phyloP scores from a whole-genome alignment of 2,888 invertebrate species.

The Diloba caeruleocephala region DNA sequence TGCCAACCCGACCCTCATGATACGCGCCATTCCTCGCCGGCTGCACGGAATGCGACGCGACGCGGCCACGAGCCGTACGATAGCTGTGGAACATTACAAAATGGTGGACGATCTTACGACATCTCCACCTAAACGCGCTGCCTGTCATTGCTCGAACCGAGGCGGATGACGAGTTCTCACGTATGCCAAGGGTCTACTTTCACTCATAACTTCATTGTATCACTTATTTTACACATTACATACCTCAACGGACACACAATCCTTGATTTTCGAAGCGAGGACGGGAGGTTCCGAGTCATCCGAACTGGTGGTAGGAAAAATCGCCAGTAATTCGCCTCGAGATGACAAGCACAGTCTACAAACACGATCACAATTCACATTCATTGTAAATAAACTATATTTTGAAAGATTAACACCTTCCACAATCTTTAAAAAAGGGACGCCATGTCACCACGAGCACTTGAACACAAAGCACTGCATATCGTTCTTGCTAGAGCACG shows the following conservation, averaged over 20 bases:
- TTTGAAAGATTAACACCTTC: slow-evolving; percentile 74
- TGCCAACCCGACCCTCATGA: slow-evolving; percentile 84
- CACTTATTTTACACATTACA: slow-evolving; percentile 77
- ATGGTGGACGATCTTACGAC: slow-evolving; percentile 90
- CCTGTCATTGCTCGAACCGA: slow-evolving; percentile 86
- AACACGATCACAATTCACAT: slow-evolving; percentile 88
- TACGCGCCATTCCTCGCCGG: slow-evolving; percentile 83
- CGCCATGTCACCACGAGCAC: slow-evolving; percentile 89
- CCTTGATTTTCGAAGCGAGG: slow-evolving; percentile 90
- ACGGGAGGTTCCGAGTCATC: slow-evolving; percentile 86
- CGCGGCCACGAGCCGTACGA: slow-evolving; percentile 86
- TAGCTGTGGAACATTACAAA: slow-evolving; percentile 88
- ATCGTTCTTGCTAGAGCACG: slow-evolving; percentile 87
- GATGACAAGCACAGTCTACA: slow-evolving; percentile 91
- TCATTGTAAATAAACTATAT: slow-evolving; percentile 87
- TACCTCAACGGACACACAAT: slow-evolving; percentile 91
- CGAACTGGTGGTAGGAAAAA: slow-evolving; percentile 89
- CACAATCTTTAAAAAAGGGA: slow-evolving; percentile 80
- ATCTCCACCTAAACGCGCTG: slow-evolving; percentile 87
- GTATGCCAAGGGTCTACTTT: slow-evolving; percentile 86
- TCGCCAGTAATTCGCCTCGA: slow-evolving; percentile 89
- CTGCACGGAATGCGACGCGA: slow-evolving; percentile 86
- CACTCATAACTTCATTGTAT: slow-evolving; percentile 81
- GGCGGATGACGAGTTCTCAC: slow-evolving; percentile 88
- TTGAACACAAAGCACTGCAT: slow-evolving; percentile 88